Base-by-base conservation (phyloP, 2,797 vertebrate species). In the Poecilia picta region DNA sequence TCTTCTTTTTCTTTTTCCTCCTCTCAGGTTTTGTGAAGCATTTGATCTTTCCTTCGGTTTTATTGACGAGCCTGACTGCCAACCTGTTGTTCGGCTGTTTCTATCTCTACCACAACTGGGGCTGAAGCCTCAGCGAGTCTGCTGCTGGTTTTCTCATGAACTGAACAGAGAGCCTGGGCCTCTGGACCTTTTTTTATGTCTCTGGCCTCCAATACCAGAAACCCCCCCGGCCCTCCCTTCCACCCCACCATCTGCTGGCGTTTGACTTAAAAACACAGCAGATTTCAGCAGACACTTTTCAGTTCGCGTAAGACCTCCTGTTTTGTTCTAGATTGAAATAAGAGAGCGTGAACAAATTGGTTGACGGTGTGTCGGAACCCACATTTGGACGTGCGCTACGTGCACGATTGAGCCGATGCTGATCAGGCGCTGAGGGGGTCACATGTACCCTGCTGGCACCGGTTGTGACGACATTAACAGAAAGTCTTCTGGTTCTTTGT, bases 61-160 rank as follows among this genome's bases (percentile, higher is more conserved):
- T 99, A 4, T 93, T 97, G 0, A 15, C 93, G 62, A 99, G 98
- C 90, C 89, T 99, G 90, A 96, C 96, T 0, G 89, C 94, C 86
- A 99, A 99, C 68, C 87, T 97, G 33, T 23, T 96, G 73, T 97
- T 98, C 91, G 95, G 95, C 7, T 94, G 95, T 0, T 91, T 97
- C 82, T 98, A 97, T 70, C 80, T 97, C 79, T 98, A 97, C 94
- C 94, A 95, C 88, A 97, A 91, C 85, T 96, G 94, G 95, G 93
- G 64, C 80, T 95, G 93, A 96, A 72, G 77, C 23, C 36, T 23
- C 12, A 4, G 8, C 1, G 15, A 43, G 20, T 74, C 80, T 66
- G 57, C 41, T 57, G 75, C 76, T 66, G 7, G 72, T 66, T n/a
- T 77, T 23, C 72, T 53, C 72, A 36, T 39, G 72, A 51, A 73